Conservation (phyloP, 2,888 invertebrate species). For the Caenorhabditis sp. region DNA sequence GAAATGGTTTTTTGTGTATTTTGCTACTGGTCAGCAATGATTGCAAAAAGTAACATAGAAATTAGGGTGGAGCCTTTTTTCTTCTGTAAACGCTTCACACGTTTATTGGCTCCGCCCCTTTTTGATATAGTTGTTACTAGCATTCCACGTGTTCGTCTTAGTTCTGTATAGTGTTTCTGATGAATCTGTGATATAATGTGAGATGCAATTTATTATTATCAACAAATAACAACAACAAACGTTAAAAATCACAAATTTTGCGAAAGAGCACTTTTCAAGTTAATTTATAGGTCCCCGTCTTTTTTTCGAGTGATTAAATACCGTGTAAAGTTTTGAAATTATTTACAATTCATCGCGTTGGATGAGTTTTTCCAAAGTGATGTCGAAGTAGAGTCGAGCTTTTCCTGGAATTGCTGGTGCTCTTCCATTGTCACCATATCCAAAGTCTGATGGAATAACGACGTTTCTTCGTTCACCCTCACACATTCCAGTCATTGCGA, state of each 20-base stretch:
- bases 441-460: slow-evolving; percentile 63
- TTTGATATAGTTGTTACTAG: too few relatives aligned
- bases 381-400: slow-evolving; percentile 69
- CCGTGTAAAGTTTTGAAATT: not conserved
- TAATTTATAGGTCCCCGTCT: not conserved
- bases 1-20: too few relatives aligned
- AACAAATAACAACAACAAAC: not conserved
- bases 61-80: too few relatives aligned
- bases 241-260: not conserved
- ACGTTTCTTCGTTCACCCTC: slow-evolving; percentile 70
- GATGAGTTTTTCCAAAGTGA: slow-evolving; percentile 68
- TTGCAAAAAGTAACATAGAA: too few relatives aligned
- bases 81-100: too few relatives aligned
- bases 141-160: too few relatives aligned
- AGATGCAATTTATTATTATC: not conserved
- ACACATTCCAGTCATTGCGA: slow-evolving; percentile 69
- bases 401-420: slow-evolving; percentile 68
- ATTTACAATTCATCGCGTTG: slow-evolving; percentile 63
- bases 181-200: too few relatives aligned
- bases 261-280: not conserved
- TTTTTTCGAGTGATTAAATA: not conserved
- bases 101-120: too few relatives aligned
- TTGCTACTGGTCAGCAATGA: too few relatives aligned
- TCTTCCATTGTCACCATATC: slow-evolving; percentile 68
- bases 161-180: too few relatives aligned